Conservation (phyloP, 2,888 invertebrate species). For the Esperia sulphurella region DNA sequence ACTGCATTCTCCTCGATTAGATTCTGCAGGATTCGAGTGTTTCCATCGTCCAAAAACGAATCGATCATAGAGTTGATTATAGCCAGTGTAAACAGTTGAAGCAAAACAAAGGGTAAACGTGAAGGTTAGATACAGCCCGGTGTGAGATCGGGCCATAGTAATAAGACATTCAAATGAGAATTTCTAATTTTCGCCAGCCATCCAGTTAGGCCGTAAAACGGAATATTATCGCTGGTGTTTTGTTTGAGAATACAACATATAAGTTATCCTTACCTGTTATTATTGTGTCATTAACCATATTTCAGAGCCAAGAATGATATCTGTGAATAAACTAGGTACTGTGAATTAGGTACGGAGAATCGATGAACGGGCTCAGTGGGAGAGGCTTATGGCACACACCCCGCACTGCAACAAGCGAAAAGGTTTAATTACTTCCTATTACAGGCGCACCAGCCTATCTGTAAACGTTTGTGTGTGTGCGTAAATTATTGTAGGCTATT, state of each 20-base stretch:
- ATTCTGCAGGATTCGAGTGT: too few relatives aligned
- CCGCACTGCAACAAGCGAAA: too few relatives aligned
- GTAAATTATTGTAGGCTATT: too few relatives aligned
- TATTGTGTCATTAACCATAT: background rate
- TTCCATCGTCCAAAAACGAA: too few relatives aligned
- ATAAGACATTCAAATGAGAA: conserved; percentile 12
- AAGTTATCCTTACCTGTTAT: background rate
- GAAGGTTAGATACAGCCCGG: conserved; percentile 9
- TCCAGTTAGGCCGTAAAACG: background rate
- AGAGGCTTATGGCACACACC: too few relatives aligned
- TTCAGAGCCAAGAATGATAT: background rate
- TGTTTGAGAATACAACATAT: background rate
- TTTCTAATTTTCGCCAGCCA: conserved; percentile 1
- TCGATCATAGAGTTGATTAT: too few relatives aligned
- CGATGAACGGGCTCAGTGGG: background rate
- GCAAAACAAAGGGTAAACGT: too few relatives aligned
- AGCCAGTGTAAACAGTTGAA: too few relatives aligned
- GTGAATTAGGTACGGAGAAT: background rate
- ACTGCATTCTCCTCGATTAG: too few relatives aligned
- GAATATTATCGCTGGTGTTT: background rate
- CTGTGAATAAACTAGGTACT: background rate
- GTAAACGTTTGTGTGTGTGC: too few relatives aligned
- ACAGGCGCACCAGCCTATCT: too few relatives aligned
- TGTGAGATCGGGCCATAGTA: conserved; percentile 17
- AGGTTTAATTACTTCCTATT: too few relatives aligned